Evolutionary conservation across 2,113 vertebrate species (phyloP).

Genomic region (Vidua chalybeata): DNA sequence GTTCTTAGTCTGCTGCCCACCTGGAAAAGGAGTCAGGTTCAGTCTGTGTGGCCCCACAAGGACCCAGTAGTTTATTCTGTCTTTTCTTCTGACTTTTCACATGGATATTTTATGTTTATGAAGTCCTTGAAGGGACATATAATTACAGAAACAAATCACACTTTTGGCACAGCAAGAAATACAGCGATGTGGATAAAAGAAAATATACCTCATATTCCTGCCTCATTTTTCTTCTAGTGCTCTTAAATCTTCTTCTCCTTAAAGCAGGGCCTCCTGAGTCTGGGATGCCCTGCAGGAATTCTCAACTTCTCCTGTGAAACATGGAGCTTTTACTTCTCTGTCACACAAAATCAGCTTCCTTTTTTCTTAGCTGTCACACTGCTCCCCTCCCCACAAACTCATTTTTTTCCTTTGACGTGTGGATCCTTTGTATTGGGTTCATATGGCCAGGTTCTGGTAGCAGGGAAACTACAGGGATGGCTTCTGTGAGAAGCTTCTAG

Average conservation of each 20-base stretch:
- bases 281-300: neutral
- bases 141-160: conserved; percentile 8
- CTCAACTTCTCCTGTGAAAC: neutral
- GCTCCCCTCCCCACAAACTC: rapidly evolving
- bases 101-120: neutral
- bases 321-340: neutral
- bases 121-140: neutral
- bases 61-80: neutral
- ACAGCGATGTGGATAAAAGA: neutral
- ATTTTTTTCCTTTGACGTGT: neutral
- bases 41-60: neutral
- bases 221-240: neutral
- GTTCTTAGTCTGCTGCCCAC: neutral
- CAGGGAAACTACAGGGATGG: too few relatives aligned
- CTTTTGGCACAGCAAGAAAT: neutral
- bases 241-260: neutral
- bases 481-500: neutral
- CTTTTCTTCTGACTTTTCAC: neutral
- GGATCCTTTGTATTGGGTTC: neutral
- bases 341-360: neutral
- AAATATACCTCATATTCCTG: neutral
- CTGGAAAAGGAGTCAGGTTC: neutral
- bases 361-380: neutral
- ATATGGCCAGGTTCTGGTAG: neutral
- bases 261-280: neutral